Evolutionary conservation across 2,113 vertebrate genomes (phyloP).

Genomic region (Peucedramus taeniatus): DNA sequence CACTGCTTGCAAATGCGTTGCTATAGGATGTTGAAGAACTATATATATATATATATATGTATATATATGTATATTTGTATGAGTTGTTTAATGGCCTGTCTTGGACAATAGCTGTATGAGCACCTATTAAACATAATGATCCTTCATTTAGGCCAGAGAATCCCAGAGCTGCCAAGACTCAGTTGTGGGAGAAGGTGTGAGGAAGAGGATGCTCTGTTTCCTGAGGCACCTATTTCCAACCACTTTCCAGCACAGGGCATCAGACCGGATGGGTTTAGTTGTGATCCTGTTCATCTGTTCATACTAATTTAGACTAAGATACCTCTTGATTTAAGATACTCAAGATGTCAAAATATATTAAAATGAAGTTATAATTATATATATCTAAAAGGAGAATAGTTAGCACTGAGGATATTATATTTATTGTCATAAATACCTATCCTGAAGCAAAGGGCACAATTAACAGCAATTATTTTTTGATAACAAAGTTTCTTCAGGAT

Average conservation of each 20-base stretch:
- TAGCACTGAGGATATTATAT: background rate
- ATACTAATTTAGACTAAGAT: background rate
- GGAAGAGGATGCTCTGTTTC: background rate
- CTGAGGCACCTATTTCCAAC: background rate
- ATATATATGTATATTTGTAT: background rate
- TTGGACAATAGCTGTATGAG: background rate
- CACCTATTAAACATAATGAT: rapidly evolving
- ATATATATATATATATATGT: background rate
- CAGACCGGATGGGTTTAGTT: background rate
- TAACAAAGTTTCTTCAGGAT: background rate
- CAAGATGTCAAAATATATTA: background rate
- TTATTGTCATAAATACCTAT: background rate
- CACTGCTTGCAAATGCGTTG: background rate
- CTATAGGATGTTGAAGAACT: background rate
- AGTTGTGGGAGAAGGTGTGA: background rate
- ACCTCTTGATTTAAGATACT: background rate
- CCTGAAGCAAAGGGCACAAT: background rate
- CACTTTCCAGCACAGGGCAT: background rate
- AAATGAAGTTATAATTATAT: background rate
- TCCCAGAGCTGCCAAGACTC: background rate
- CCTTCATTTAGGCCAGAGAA: background rate
- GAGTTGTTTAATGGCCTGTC: background rate
- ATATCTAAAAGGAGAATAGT: background rate
- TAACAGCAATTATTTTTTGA: background rate
- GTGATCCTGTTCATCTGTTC: background rate